phyloP scores from a whole-genome alignment of 2,888 invertebrate species.

The Andricus quercusramuli region DNA sequence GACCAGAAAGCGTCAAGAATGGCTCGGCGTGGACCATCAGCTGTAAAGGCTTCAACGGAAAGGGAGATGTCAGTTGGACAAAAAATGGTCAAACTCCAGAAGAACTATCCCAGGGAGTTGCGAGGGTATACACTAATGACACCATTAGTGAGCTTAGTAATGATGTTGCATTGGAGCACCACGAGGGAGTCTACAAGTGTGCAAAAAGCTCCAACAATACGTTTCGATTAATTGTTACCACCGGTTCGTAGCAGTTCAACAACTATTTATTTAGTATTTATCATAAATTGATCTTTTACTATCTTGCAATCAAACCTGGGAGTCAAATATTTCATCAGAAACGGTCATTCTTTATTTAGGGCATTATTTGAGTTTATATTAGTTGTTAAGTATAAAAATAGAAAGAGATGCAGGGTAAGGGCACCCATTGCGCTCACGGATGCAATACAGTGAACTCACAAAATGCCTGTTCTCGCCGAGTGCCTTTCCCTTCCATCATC shows the following conservation, averaged over 20 bases:
- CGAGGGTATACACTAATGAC: neutral
- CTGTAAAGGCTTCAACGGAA: constrained; percentile 65
- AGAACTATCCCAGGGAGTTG: constrained; percentile 45
- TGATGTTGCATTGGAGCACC: constrained; percentile 56
- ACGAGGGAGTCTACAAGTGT: constrained; percentile 74
- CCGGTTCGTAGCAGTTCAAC: constrained; percentile 67
- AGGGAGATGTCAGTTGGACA: constrained; percentile 70
- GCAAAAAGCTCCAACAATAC: constrained; percentile 42
- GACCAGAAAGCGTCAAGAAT: constrained; percentile 58
- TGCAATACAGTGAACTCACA: no score
- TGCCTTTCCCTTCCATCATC: no score
- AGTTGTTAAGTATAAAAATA: neutral
- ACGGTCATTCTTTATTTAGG: neutral
- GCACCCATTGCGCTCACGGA: no score
- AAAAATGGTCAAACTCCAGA: constrained; percentile 68
- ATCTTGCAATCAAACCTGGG: neutral
- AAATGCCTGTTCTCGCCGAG: no score
- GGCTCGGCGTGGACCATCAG: constrained; percentile 72
- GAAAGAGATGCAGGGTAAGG: no score
- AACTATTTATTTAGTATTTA: constrained; percentile 3
- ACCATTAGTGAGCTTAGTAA: neutral
- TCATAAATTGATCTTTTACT: neutral
- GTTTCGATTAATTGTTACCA: constrained; percentile 44
- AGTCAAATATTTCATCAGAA: neutral
- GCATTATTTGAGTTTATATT: neutral